phyloP scores from a whole-genome alignment of 2,113 vertebrate genomes.

The Tetrax tetrax region DNA sequence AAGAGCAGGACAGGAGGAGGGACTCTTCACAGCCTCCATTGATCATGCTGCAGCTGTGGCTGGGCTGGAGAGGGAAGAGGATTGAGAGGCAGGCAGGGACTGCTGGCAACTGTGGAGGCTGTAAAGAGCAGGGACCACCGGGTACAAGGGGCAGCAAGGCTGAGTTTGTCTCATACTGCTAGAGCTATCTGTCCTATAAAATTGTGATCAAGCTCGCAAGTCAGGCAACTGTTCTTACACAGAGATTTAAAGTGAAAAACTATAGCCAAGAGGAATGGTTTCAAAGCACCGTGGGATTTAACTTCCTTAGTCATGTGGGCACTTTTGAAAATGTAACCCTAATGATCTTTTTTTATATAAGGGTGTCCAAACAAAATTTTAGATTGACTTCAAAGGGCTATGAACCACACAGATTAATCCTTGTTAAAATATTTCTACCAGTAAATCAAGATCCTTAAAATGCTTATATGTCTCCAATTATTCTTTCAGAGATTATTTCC shows the following conservation, averaged over 20 bases:
- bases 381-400: neutral
- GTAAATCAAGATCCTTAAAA: neutral
- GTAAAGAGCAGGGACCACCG: neutral
- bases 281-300: neutral
- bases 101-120: neutral
- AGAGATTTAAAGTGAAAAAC: neutral
- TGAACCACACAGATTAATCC: neutral
- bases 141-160: neutral
- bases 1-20: neutral
- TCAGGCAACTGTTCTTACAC: neutral
- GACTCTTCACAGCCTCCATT: neutral
- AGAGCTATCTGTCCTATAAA: neutral
- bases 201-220: neutral
- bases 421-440: neutral
- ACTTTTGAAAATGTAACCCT: neutral
- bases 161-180: neutral
- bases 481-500: neutral
- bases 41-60: neutral
- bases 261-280: neutral
- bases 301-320: neutral
- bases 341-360: neutral
- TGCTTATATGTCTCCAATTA: neutral
- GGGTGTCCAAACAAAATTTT: neutral
- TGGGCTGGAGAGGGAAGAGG: neutral
- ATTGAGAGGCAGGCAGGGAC: neutral